Evolutionary conservation across 2,888 invertebrate genomes (phyloP), one percentile per base, ranked within the genome.

Genomic region (Xylota segnis): DNA sequence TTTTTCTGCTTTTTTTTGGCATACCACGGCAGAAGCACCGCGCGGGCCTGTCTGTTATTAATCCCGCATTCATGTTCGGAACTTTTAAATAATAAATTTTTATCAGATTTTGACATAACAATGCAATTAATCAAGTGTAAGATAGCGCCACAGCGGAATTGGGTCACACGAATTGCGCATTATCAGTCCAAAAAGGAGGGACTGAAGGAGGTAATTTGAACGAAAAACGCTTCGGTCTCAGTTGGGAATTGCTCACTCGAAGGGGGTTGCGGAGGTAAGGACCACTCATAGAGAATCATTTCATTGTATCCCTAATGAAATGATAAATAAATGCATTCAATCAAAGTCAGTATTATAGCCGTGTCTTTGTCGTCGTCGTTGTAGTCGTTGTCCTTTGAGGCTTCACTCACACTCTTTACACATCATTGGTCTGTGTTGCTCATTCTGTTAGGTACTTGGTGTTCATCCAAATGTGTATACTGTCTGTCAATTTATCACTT

Each of bases 261-360:
- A 4, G 5, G n/a, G 4, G 9, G 10, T 12, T 4, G 16, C 2
- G 29, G 18, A 7, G 12, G 32, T n/a, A n/a, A n/a, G 5, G 16
- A 32, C 10, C 7, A 27, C 34, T 23, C 12, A 23, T 7, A 23
- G 47, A 37, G 66, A 75, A 66, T 75, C 37, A 75, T 58, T 75
- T 75, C 34, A 59, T 14, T 66, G 56, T 54, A 37, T 54, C 58
- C 43, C 14, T 68, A 63, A 63, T 74, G 56, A 61, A 78, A 74
- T 74, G 58, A 83, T 63, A 70, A 79, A 79, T 83, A 74, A 74
- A 74, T 63, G 56, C 68, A 63, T 78, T 83, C 68, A 83, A 79
- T 83, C 83, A 83, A 79, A 63, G 79, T 63, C 77, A 56, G 18
- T n/a, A 2, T 14, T 29, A 40, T 29, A 23, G 65, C 4, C 27